Percentiles rank a stretch among this genome's conserved stretches.
Conservation (phyloP, 2,888 invertebrate genomes). For the Steinernema carpocapsae region DNA sequence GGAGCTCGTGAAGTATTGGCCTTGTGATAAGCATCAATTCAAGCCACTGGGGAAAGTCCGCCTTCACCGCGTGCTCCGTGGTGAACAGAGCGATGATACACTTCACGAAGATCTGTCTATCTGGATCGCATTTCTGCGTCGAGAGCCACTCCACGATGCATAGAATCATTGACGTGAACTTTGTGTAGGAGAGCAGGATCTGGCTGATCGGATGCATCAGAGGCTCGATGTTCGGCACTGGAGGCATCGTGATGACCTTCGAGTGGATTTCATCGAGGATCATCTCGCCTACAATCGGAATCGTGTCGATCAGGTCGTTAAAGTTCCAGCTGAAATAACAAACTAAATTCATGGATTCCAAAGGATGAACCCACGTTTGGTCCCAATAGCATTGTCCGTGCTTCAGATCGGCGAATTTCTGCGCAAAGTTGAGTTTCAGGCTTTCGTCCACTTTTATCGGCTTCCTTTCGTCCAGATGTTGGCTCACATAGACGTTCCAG, state of each 20-base stretch:
- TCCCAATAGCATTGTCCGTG: conserved; percentile 22
- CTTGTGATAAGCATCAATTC: not conserved
- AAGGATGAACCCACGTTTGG: not conserved
- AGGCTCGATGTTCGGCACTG: not conserved
- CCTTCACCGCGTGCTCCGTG: not conserved
- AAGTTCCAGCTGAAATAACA: conserved; percentile 32
- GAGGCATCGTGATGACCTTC: not conserved
- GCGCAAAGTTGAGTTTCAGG: not conserved
- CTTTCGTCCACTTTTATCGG: conserved; percentile 5
- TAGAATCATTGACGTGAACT: conserved; percentile 46
- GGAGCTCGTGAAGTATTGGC: not conserved
- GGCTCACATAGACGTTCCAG: not conserved
- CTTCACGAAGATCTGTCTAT: conserved; percentile 10
- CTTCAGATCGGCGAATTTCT: conserved; percentile 2
- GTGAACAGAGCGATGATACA: not conserved
- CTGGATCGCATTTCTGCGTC: conserved; percentile 36
- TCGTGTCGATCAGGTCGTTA: conserved; percentile 15
- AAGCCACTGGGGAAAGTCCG: not conserved
- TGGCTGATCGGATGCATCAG: not conserved
- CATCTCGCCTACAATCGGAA: conserved; percentile 21
- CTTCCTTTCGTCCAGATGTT: conserved; percentile 11
- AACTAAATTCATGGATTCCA: not conserved
- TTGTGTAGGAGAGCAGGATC: conserved; percentile 10
- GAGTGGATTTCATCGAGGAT: conserved; percentile 24
- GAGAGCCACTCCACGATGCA: conserved; percentile 55